These are phyloP conservation scores for Baccha elongata DNA, from an alignment of 2,888 invertebrate species.

Conservation along the genomic window DNA sequence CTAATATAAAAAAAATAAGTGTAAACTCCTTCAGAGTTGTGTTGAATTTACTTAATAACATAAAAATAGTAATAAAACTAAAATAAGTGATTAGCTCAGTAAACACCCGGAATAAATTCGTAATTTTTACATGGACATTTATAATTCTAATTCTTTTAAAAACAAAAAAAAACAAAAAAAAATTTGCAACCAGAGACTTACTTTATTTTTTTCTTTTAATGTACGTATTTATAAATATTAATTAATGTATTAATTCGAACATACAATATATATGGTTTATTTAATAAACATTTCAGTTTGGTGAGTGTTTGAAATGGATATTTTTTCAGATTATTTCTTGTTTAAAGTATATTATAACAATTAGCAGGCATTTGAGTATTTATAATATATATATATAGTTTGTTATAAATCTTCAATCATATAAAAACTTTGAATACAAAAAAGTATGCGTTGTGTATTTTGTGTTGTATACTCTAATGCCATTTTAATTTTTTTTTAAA, in stretches of 20 bases:
- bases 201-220: slow-evolving; percentile 73
- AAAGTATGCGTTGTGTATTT: slow-evolving; percentile 45
- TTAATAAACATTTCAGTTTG: slow-evolving; percentile 73
- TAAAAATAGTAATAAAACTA: slow-evolving; percentile 71
- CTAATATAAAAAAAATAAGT: slow-evolving; percentile 76
- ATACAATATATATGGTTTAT: slow-evolving; percentile 27
- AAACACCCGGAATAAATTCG: slow-evolving; percentile 75
- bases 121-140: slow-evolving; percentile 76
- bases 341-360: slow-evolving; percentile 73
- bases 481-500: background rate
- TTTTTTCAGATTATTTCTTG: slow-evolving; percentile 69
- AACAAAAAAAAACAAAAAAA: slow-evolving; percentile 21
- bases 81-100: slow-evolving; percentile 78
- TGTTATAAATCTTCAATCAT: slow-evolving; percentile 74
- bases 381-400: slow-evolving; percentile 74
- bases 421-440: slow-evolving; percentile 74
- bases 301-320: slow-evolving; percentile 71
- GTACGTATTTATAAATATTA: slow-evolving; percentile 68
- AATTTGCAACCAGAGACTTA: slow-evolving; percentile 73
- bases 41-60: slow-evolving; percentile 77
- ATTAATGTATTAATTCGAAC: slow-evolving; percentile 40
- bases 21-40: slow-evolving; percentile 78
- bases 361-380: slow-evolving; percentile 75
- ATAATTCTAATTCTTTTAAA: slow-evolving; percentile 61
- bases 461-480: slow-evolving; percentile 18